Percentiles rank a stretch among this genome's conserved stretches.
These are phyloP conservation scores for Leptinotarsa tumamoca DNA, from an alignment of 2,888 invertebrate species.

Conservation along the genomic window DNA sequence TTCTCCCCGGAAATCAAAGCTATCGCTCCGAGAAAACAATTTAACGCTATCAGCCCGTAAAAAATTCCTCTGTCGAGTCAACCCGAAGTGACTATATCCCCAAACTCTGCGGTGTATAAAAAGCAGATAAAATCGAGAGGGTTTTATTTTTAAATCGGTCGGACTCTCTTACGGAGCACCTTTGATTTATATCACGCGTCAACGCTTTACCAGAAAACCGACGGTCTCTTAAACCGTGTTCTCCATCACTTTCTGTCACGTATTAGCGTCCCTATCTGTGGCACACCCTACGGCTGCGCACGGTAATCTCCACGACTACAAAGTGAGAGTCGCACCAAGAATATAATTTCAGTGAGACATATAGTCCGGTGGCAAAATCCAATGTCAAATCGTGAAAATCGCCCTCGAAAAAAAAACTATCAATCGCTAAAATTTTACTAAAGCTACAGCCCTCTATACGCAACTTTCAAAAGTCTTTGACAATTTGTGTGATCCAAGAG, in stretches of 20 bases:
- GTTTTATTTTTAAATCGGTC: constrained; percentile 43
- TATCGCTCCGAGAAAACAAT: constrained; percentile 7
- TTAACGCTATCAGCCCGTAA: background rate
- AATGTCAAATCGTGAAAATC: background rate
- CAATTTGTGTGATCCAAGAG: too few relatives aligned
- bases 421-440: too few relatives aligned
- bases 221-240: constrained; percentile 36
- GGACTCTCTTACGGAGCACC: constrained; percentile 42
- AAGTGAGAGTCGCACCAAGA: constrained; percentile 16
- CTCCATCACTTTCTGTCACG: constrained; percentile 28
- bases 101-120: constrained; percentile 36
- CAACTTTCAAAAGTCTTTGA: too few relatives aligned
- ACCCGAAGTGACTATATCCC: constrained; percentile 5
- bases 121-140: constrained; percentile 37
- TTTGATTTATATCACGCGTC: constrained; percentile 50
- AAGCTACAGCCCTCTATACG: too few relatives aligned
- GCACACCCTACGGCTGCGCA: constrained; percentile 20
- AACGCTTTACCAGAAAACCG: constrained; percentile 45
- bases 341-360: background rate
- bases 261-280: constrained; percentile 11
- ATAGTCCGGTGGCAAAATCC: constrained; percentile 10
- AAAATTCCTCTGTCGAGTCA: background rate
- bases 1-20: background rate
- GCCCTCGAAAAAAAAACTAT: too few relatives aligned
- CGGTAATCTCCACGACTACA: constrained; percentile 15